Evolutionary conservation across 2,888 invertebrate genomes (phyloP).

Genomic region (Phortica okadai): DNA sequence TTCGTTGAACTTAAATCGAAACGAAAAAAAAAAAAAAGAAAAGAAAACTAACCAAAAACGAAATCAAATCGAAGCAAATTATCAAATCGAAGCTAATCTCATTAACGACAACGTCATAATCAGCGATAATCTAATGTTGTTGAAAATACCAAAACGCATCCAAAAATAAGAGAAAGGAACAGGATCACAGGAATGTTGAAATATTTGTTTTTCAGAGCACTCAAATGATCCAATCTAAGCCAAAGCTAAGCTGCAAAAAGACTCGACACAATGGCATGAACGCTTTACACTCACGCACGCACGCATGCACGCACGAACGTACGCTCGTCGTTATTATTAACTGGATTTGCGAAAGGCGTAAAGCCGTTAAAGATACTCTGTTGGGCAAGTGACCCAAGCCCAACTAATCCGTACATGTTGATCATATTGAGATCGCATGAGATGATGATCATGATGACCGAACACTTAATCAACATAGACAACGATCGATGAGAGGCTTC

Average conservation of each 20-base stretch:
- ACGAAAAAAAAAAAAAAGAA: neutral
- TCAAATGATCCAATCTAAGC: too few relatives aligned
- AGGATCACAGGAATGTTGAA: neutral
- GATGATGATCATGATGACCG: neutral
- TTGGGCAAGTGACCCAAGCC: neutral
- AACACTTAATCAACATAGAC: neutral
- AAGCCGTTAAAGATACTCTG: constrained; percentile 48
- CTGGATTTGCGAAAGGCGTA: constrained; percentile 47
- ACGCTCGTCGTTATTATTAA: too few relatives aligned
- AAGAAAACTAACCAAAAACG: neutral
- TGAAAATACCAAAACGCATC: constrained; percentile 36
- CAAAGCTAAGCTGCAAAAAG: too few relatives aligned
- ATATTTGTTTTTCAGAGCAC: too few relatives aligned
- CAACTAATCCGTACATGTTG: constrained; percentile 12
- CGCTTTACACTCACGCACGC: constrained; percentile 27
- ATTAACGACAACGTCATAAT: constrained; percentile 66
- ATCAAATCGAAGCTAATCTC: constrained; percentile 57
- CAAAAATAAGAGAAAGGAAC: constrained; percentile 24
- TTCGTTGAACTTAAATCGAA: neutral
- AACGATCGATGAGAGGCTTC: neutral
- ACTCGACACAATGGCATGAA: too few relatives aligned
- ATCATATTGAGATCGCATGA: neutral
- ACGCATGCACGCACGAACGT: neutral
- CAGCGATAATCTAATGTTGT: constrained; percentile 63
- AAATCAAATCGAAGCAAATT: neutral